These are phyloP conservation scores for Notechis scutatus DNA, from an alignment of 2,113 vertebrate species.

Conservation along the genomic window DNA sequence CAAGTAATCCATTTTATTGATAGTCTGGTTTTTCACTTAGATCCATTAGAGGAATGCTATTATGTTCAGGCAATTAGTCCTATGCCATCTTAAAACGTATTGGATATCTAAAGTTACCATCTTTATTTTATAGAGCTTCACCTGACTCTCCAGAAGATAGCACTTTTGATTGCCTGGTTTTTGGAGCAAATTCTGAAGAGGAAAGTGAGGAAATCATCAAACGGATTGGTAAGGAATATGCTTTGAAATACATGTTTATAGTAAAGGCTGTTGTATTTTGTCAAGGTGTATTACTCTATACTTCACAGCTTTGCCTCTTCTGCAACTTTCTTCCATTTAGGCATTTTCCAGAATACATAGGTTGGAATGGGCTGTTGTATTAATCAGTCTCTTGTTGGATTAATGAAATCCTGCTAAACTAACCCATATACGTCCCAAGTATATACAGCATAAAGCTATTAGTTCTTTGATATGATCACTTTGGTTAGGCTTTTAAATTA, in stretches of 20 bases:
- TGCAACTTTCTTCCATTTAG: neutral
- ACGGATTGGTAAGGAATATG: constrained; percentile 73
- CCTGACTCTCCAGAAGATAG: constrained; percentile 60
- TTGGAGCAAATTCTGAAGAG: constrained; percentile 61
- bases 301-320: neutral
- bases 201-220: constrained; percentile 77
- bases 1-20: neutral
- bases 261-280: neutral
- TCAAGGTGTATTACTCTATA: neutral
- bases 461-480: neutral
- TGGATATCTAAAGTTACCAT: neutral
- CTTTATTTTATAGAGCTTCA: constrained; percentile 65
- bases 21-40: neutral
- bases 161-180: constrained; percentile 74
- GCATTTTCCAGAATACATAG: neutral
- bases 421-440: neutral
- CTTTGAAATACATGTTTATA: neutral
- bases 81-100: neutral
- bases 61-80: neutral
- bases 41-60: neutral
- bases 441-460: neutral
- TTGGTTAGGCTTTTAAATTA: neutral
- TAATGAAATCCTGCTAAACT: neutral
- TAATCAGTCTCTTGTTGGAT: neutral
- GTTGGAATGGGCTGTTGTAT: neutral